Percentiles rank a stretch among this genome's conserved stretches.
Evolutionary conservation across 2,113 vertebrate species (phyloP).

Genomic region (Prietella phreatophila): DNA sequence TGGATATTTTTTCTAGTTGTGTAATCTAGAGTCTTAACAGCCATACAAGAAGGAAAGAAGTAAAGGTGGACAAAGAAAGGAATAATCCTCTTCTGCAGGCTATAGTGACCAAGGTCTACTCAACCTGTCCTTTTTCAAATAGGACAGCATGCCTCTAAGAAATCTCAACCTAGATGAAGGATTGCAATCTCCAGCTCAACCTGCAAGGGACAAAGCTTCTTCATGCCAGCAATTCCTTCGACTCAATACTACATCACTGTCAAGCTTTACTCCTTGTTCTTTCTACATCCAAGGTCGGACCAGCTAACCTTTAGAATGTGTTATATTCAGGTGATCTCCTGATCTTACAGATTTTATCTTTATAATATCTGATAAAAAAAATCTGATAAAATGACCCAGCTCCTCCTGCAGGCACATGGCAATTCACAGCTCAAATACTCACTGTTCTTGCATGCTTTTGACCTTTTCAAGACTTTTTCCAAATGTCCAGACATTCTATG

Average conservation of each 20-base stretch:
- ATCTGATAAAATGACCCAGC: not conserved
- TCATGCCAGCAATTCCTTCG: not conserved
- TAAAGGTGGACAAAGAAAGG: not conserved
- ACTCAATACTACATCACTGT: not conserved
- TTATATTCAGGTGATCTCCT: not conserved
- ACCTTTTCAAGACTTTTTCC: not conserved
- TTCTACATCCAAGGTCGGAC: not conserved
- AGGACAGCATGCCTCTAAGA: not conserved
- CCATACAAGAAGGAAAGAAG: slow-evolving; percentile 4
- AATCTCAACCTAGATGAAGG: not conserved
- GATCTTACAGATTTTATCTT: not conserved
- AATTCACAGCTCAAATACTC: not conserved
- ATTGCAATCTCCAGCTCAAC: slow-evolving; percentile 10
- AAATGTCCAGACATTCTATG: not conserved
- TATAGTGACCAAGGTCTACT: slow-evolving; percentile 1
- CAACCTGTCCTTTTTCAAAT: slow-evolving; percentile 10
- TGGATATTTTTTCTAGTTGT: not conserved
- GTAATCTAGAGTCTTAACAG: not conserved
- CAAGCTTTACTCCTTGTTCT: not conserved
- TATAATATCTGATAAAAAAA: not conserved
- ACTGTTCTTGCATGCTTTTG: not conserved
- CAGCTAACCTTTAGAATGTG: not conserved
- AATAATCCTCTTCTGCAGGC: not conserved
- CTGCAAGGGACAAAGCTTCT: not conserved
- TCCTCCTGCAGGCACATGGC: not conserved